A percentile compares a stretch with the other conserved stretches of the same genome.
phyloP scores from a whole-genome alignment of 2,113 vertebrate species.

The Oophaga pumilio region DNA sequence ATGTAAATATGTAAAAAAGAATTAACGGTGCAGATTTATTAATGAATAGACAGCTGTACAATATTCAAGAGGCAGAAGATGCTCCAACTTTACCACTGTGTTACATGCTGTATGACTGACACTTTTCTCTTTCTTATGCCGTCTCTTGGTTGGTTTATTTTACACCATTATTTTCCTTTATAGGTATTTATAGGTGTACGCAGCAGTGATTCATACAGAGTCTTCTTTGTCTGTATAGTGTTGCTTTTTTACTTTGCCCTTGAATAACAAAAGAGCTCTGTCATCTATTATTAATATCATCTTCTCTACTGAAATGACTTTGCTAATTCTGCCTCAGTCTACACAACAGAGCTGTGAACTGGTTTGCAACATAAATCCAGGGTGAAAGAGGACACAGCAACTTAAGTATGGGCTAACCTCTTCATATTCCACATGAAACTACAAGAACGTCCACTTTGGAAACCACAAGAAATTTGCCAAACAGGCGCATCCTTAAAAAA shows the following conservation, averaged over 20 bases:
- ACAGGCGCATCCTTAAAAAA: background rate
- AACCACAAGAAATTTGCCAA: background rate
- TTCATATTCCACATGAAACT: background rate
- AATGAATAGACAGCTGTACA: too few relatives aligned
- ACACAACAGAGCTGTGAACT: background rate
- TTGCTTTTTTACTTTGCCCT: background rate
- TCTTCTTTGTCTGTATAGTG: background rate
- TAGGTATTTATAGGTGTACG: background rate
- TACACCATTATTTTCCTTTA: too few relatives aligned
- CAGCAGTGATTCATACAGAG: background rate
- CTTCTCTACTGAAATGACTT: background rate
- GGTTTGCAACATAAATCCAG: background rate
- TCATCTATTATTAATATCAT: background rate
- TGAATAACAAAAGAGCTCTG: background rate
- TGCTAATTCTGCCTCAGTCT: background rate
- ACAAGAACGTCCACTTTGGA: background rate
- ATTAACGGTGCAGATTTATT: too few relatives aligned
- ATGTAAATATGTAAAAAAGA: too few relatives aligned
- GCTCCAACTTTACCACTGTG: too few relatives aligned
- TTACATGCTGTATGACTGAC: background rate
- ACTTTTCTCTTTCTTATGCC: too few relatives aligned
- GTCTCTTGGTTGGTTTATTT: too few relatives aligned
- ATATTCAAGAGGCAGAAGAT: too few relatives aligned
- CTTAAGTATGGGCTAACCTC: background rate
- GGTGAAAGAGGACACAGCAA: background rate